Evolutionary conservation across 2,888 invertebrate species (phyloP), one percentile per base, ranked within the genome.

Genomic region (Macaria notata): DNA sequence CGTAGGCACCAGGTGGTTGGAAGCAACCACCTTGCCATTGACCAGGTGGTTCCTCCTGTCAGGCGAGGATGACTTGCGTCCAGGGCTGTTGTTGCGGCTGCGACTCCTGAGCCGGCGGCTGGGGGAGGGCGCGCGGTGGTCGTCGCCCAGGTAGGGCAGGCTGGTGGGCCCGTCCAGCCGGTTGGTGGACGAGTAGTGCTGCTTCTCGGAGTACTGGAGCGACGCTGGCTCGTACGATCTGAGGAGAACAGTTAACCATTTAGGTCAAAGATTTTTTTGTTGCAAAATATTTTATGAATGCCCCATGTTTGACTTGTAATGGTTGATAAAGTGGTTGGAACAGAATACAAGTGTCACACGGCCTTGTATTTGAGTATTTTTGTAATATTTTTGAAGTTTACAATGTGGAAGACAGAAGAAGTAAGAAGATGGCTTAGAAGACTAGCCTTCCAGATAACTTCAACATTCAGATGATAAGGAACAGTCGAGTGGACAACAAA

Each of bases 1-100:
- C 9, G 84, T 91, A 0, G 93, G 93, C 0, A 93, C 92, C 64
- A 92, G 81, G 63, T 93, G 89, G 50, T 83, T 85, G 0, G 89
- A 72, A 0, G 78, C 64, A 0, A 92, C 79, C 3, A 90, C 76
- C 64, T 88, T 88, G 33, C 33, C 33, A 3, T 36, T 36, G 5
- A 36, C 1, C 33, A 36, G 33, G 5, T 36, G 33, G 0, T 86
- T 79, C 49, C 89, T 79, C 48, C 91, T 71, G 53, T 91, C 88
- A 1, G 92, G 87, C 0, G 92, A 89, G 0, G 90, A 79, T 1
- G 91, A 88, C 63, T 88, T 84, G 56, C 91, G 72, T 1, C 83
- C 82, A 0, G 89, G 89, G 33, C 88, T 88, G 42, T 73, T 77
- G 4, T 83, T 75, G 49, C 88, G 73, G 41, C 88, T 88, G 44